Evolutionary conservation across 2,113 vertebrate genomes (phyloP).

Genomic region (Saimiri boliviensis): DNA sequence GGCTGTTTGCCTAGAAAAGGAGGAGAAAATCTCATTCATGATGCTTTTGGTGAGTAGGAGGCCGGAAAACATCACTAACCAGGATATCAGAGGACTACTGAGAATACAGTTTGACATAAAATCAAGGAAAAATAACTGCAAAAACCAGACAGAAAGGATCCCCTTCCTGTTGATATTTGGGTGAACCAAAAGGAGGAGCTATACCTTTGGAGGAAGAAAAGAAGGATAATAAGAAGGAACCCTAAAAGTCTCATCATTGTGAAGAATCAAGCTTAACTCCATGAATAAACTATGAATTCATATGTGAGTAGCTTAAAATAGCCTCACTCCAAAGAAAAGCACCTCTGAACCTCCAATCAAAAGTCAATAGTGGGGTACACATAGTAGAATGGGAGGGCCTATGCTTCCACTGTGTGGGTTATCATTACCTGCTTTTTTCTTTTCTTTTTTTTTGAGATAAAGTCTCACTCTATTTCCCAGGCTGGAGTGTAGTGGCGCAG

Average conservation of each 20-base stretch:
- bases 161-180: not conserved
- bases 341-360: not conserved
- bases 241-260: not conserved
- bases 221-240: not conserved
- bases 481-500: too few relatives aligned
- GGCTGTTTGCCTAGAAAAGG: not conserved
- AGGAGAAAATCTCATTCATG: not conserved
- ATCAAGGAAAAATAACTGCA: not conserved
- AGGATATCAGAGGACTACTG: not conserved
- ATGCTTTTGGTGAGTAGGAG: constrained; percentile 14
- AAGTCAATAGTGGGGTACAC: not conserved
- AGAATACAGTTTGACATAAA: constrained; percentile 4
- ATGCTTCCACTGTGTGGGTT: not conserved
- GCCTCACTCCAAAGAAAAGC: not conserved
- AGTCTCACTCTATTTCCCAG: too few relatives aligned
- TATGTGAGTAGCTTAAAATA: not conserved
- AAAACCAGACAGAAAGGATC: not conserved
- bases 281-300: not conserved
- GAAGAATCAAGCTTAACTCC: not conserved
- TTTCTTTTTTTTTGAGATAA: too few relatives aligned
- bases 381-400: not conserved
- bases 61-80: constrained; percentile 35
- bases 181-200: not conserved
- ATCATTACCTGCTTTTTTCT: not conserved
- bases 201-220: not conserved